Conservation (phyloP, 2,888 invertebrate genomes). For the Dilophus febrilis region DNA sequence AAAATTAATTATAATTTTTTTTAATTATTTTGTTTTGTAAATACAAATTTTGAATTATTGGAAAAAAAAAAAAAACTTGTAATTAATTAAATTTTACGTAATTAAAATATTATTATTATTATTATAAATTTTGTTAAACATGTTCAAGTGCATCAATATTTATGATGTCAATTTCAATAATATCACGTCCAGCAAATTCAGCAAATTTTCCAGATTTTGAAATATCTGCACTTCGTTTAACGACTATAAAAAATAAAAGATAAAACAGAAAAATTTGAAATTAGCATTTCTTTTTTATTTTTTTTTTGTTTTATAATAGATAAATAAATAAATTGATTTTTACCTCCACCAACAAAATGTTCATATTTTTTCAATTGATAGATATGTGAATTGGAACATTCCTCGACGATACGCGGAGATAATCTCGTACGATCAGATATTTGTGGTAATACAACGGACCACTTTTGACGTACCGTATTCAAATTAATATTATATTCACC, state of each 20-base stretch:
- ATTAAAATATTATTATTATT: too few relatives aligned
- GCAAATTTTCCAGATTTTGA: constrained; percentile 44
- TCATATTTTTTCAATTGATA: constrained; percentile 57
- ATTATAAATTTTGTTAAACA: too few relatives aligned
- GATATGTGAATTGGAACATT: constrained; percentile 51
- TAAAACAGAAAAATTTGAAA: constrained; percentile 6
- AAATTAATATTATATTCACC: constrained; percentile 72
- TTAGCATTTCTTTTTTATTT: too few relatives aligned
- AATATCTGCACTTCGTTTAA: constrained; percentile 36
- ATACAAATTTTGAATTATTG: too few relatives aligned
- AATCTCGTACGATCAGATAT: constrained; percentile 43
- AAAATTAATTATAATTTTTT: too few relatives aligned
- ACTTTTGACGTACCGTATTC: constrained; percentile 52
- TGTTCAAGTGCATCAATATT: constrained; percentile 44
- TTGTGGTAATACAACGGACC: constrained; percentile 56
- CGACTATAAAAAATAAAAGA: constrained; percentile 34
- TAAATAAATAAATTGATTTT: constrained; percentile 17
- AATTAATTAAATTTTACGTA: too few relatives aligned
- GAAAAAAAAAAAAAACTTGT: too few relatives aligned
- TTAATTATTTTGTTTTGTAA: too few relatives aligned
- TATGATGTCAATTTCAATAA: constrained; percentile 53
- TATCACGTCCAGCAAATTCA: constrained; percentile 57
- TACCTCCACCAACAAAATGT: constrained; percentile 42
- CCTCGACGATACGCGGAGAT: constrained; percentile 51
- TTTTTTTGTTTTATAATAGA: not conserved